Evolutionary conservation across 2,888 invertebrate genomes (phyloP).

Genomic region (Volucella inanis): DNA sequence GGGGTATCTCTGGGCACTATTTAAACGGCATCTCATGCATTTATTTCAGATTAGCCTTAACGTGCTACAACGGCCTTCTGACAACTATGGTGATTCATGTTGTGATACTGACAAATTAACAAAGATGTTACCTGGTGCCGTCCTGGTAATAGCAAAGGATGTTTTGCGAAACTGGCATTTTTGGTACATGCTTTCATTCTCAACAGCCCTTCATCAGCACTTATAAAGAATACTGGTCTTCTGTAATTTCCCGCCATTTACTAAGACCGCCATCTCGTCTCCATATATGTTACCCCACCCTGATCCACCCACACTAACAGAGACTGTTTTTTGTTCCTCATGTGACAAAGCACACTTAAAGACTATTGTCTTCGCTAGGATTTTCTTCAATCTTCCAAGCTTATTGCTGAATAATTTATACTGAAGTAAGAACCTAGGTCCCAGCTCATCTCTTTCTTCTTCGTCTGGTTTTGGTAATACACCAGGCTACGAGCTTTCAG

Average conservation of each 20-base stretch:
- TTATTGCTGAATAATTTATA: neutral
- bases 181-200: conserved; percentile 38
- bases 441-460: neutral
- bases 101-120: conserved; percentile 36
- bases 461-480: no score
- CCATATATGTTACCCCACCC: neutral
- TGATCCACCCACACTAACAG: neutral
- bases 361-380: no score
- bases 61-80: conserved; percentile 57
- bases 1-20: no score
- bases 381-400: no score
- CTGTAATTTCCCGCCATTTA: neutral
- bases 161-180: neutral
- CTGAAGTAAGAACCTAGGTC: conserved; percentile 6
- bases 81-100: conserved; percentile 41
- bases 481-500: conserved; percentile 15
- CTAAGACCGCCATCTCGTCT: neutral
- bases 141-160: conserved; percentile 7
- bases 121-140: conserved; percentile 35
- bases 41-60: no score
- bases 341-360: no score
- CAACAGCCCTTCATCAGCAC: no score
- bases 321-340: neutral
- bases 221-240: no score
- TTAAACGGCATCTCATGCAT: no score